These are phyloP conservation scores for Anadara kagoshimensis DNA, from an alignment of 1,140 invertebrate genomes.

Conservation along the genomic window DNA sequence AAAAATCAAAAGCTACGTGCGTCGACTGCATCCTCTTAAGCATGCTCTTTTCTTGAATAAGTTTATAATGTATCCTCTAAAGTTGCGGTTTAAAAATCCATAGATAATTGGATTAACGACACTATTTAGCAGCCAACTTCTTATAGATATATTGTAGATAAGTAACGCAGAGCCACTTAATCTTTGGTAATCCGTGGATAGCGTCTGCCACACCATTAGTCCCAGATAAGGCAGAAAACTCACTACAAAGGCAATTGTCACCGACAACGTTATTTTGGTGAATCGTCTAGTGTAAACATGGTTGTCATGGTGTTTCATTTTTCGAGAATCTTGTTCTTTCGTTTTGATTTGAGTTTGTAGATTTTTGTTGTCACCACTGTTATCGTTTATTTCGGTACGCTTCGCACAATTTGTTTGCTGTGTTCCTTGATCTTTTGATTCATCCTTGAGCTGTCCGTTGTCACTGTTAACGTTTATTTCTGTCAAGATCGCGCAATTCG, in stretches of 20 bases:
- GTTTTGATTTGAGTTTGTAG: too few species aligned
- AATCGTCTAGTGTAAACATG: slow-evolving; percentile 32
- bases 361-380: not conserved
- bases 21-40: too few species aligned
- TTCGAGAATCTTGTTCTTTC: too few species aligned
- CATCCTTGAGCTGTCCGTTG: too few species aligned
- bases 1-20: too few species aligned
- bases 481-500: too few species aligned
- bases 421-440: too few species aligned
- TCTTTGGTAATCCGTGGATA: slow-evolving; percentile 17
- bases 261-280: slow-evolving; percentile 35
- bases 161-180: slow-evolving; percentile 17
- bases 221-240: slow-evolving; percentile 39
- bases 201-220: slow-evolving; percentile 28
- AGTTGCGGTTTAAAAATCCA: not conserved
- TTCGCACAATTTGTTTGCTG: too few species aligned
- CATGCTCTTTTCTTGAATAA: too few species aligned
- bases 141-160: not conserved
- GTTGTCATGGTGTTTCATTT: slow-evolving; percentile 28
- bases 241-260: slow-evolving; percentile 28
- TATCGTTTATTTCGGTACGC: not conserved
- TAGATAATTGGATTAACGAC: not conserved
- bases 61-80: not conserved
- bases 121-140: not conserved
- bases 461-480: too few species aligned